Evolutionary conservation across 1,140 invertebrate species (phyloP), one percentile per base, ranked within the genome.

Genomic region (Luehdorfia chinensis): DNA sequence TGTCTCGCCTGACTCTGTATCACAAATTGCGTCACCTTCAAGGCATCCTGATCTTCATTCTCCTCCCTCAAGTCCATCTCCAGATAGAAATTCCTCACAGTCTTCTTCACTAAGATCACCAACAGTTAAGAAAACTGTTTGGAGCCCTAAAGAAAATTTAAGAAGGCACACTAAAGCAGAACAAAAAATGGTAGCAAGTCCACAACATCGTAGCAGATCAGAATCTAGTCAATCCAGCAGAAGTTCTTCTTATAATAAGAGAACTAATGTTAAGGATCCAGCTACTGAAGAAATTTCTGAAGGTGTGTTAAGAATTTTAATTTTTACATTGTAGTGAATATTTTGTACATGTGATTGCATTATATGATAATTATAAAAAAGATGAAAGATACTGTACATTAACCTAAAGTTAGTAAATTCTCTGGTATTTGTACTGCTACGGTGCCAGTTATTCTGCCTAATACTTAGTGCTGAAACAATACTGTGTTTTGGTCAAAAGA

Each of bases 251-350:
- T 83, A 85, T 39, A 81, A 85, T 50, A 84, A 84, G 47, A 63
- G 73, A 39, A 61, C 57, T 18, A 75, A 54, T 56, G 43, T 55
- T 43, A 86, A 86, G 39, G 80, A 87, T 55, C 76, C 84, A 30
- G 83, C 74, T 28, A 87, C 84, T 41, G 84, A 88, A 75, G 87
- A 87, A 70, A 87, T 88, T 47, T 88, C 87, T 46, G 87, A 88
- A 58, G 87, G 87, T 87, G 32, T 25, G 33, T 13, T 15, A 21
- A 30, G 4, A 41, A n/a, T n/a, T n/a, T 25, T 48, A 27, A 8
- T 8, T 3, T 34, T 11, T 33, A 15, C 1, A 23, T 15, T 32
- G 21, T n/a, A 33, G 2, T 25, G 23, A 28, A 16, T n/a, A n/a
- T n/a, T n/a, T n/a, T n/a, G n/a, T n/a, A n/a, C n/a, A n/a, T n/a